Percentiles rank a stretch among this genome's conserved stretches.
Conservation (phyloP, 2,113 vertebrate species). For the Mirza zaza region DNA sequence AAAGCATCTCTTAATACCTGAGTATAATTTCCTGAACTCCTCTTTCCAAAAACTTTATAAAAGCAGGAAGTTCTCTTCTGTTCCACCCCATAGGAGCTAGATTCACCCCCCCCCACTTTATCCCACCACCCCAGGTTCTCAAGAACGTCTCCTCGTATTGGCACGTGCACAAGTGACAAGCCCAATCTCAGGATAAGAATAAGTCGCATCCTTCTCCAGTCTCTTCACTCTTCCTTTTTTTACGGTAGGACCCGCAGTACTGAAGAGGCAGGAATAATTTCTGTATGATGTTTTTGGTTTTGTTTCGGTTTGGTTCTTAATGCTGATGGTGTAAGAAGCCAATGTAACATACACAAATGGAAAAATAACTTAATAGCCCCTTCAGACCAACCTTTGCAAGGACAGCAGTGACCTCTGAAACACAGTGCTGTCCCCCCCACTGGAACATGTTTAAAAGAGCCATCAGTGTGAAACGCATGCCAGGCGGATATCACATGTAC, state of each 20-base stretch:
- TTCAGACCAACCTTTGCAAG: neutral
- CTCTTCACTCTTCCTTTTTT: neutral
- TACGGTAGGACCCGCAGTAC: neutral
- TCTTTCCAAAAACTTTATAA: neutral
- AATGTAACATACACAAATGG: neutral
- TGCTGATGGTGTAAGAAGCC: neutral
- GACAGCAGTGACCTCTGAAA: neutral
- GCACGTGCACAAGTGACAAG: neutral
- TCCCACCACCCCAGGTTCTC: neutral
- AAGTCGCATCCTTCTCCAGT: too few species aligned
- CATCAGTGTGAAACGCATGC: neutral
- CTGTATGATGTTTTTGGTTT: neutral
- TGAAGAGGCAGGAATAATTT: neutral
- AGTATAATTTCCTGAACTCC: neutral
- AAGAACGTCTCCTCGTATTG: neutral
- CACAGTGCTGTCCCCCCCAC: accelerated
- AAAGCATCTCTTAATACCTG: neutral
- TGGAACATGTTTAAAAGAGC: neutral
- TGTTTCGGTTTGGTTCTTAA: neutral
- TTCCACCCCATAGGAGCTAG: neutral
- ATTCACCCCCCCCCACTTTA: too few species aligned
- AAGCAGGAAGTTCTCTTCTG: neutral
- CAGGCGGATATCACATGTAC: neutral
- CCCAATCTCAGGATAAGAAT: neutral
- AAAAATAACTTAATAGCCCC: neutral